Conservation (phyloP, 2,797 vertebrate genomes). For the Lemur catta region DNA sequence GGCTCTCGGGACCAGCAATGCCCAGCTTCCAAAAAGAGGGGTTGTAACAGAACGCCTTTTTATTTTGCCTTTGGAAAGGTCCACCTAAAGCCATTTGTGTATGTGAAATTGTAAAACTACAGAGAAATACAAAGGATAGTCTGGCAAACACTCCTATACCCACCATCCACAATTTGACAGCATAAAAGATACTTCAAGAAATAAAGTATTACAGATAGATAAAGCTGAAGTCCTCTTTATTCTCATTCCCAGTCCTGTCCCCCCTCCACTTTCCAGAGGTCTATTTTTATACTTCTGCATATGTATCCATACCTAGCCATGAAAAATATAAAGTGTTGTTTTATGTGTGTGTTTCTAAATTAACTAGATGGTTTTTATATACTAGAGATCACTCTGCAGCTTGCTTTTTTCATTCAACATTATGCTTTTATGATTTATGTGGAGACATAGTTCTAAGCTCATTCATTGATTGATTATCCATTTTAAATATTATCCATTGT, state of each 20-base stretch:
- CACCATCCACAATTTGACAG: neutral
- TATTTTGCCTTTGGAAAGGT: conserved; percentile 13
- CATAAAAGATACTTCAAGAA: neutral
- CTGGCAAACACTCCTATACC: neutral
- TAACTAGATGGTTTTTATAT: neutral
- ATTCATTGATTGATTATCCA: conserved; percentile 11
- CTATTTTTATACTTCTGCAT: neutral
- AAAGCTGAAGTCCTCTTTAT: neutral
- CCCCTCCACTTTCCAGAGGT: neutral
- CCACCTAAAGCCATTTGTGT: neutral
- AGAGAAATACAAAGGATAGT: neutral
- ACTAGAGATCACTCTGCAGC: neutral
- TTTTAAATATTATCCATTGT: neutral
- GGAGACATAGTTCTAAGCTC: neutral
- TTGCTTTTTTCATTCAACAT: neutral
- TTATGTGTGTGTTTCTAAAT: neutral
- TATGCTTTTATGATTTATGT: neutral
- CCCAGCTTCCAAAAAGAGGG: conserved; percentile 6
- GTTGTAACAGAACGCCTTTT: neutral
- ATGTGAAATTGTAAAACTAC: neutral
- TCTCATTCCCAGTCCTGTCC: neutral
- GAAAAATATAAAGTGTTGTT: neutral
- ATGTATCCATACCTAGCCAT: neutral
- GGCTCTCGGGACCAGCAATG: neutral
- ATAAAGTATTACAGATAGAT: neutral